Evolutionary conservation across 2,113 vertebrate species (phyloP).

Genomic region (Pygoscelis adeliae): DNA sequence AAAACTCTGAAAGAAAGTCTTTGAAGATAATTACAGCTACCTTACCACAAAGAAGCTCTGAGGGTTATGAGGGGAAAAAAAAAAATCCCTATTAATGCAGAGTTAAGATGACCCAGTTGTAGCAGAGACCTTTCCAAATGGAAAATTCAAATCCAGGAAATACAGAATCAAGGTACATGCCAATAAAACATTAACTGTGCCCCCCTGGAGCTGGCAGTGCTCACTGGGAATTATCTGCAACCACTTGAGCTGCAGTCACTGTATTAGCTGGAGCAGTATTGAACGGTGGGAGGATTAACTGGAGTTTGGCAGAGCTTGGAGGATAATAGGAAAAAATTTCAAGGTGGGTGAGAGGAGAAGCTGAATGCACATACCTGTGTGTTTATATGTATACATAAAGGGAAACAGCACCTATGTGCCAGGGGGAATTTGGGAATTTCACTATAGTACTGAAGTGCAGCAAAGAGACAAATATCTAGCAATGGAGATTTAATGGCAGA

Average conservation of each 20-base stretch:
- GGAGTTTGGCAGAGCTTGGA: neutral
- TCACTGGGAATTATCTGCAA: slow-evolving; percentile 6
- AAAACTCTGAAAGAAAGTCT: slow-evolving; percentile 65
- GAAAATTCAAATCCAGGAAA: slow-evolving; percentile 19
- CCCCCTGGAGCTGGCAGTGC: neutral
- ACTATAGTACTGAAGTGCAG: neutral
- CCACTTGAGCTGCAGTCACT: neutral
- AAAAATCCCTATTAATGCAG: neutral
- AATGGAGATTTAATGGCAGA: neutral
- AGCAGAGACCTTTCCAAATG: slow-evolving; percentile 7
- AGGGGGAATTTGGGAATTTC: neutral
- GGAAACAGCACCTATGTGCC: neutral
- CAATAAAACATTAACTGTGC: slow-evolving; percentile 11
- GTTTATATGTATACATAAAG: neutral
- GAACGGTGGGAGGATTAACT: neutral
- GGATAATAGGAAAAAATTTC: neutral
- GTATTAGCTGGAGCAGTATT: neutral
- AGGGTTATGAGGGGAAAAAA: slow-evolving; percentile 35
- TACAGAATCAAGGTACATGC: neutral
- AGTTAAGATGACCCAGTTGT: slow-evolving; percentile 9
- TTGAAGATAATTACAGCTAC: slow-evolving; percentile 68
- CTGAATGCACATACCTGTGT: neutral
- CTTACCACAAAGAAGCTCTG: slow-evolving; percentile 47
- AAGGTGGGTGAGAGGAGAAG: neutral
- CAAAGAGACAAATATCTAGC: neutral